Evolutionary conservation across 2,797 vertebrate genomes (phyloP).

Genomic region (Eulemur mongoz): DNA sequence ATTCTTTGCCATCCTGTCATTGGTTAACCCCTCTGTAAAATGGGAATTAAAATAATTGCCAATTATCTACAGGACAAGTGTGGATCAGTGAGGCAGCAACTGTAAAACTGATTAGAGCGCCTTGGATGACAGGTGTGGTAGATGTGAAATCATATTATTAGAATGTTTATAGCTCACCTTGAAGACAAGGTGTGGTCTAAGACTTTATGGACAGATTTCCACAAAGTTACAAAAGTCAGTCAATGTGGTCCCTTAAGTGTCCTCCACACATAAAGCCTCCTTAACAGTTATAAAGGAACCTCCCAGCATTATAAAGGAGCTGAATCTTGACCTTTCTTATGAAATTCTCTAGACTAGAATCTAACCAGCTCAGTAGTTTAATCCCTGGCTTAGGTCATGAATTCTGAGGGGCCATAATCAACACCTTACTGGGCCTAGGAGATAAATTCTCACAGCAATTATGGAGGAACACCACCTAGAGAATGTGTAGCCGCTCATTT

Average conservation of each 20-base stretch:
- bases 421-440: neutral
- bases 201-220: constrained; percentile 6
- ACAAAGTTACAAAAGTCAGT: constrained; percentile 14
- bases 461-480: neutral
- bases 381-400: neutral
- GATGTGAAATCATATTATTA: constrained; percentile 31
- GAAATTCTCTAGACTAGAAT: neutral
- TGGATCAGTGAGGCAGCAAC: constrained; percentile 36
- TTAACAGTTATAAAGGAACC: neutral
- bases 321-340: constrained; percentile 23
- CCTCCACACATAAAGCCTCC: neutral
- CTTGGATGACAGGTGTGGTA: constrained; percentile 45
- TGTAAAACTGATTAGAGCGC: constrained; percentile 43
- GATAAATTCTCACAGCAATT: neutral
- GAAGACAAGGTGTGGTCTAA: constrained; percentile 39
- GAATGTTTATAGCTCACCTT: constrained; percentile 43
- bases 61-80: neutral
- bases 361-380: neutral
- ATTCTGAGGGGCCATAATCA: neutral
- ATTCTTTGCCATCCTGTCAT: neutral
- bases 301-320: neutral
- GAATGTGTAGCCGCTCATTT: neutral
- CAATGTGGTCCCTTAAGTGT: neutral
- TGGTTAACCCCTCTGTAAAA: constrained; percentile 45
- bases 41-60: constrained; percentile 29